Base-by-base conservation (phyloP, 1,140 invertebrate genomes). In the Drosophila kepulauana region DNA sequence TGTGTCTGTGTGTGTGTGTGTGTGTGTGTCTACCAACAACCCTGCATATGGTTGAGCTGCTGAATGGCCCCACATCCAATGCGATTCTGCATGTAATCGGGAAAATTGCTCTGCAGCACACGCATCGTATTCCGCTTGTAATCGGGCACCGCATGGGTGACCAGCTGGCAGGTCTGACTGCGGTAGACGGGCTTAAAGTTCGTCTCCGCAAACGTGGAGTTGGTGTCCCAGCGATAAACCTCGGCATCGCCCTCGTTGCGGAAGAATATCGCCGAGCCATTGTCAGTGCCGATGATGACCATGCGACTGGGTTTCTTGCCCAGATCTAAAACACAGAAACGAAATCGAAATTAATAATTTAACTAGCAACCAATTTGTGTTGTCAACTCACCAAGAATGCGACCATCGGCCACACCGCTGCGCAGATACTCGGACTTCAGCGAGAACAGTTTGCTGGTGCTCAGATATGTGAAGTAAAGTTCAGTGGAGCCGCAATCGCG, bases 71-170 rank as follows among this genome's bases (percentile, higher is more conserved):
- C 94, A 75, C 94, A 95, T 10, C 95, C 95, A 11, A 95, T 94
- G 7, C 93, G 94, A 58, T 94, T 94, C 56, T 94, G 93, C 81
- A 95, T 93, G 77, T 93, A 95, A 91, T 95, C 95, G 0, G 93
- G 94, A 81, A 95, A 95, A 81, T 95, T 95, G 54, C 94, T 94
- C 77, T 95, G 94, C 43, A 95, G 81, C 2, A 95, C 92, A 5
- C 95, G 89, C 93, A 95, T 94, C 52, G 92, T 92, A n/a, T 92
- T 92, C 2, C 93, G 91, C 30, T 93, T 94, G 72, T 93, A 93
- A 77, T 95, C 95, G 2, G 94, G 93, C 5, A 94, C 78, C 0
- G 94, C 94, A 20, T 95, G 94, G 5, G 94, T 95, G 2, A 94
- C 91, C 69, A 95, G 75, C 38, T 93, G 91, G 71, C 94, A 94